phyloP scores from a whole-genome alignment of 2,888 invertebrate genomes.

The Petrolisthes cinctipes region DNA sequence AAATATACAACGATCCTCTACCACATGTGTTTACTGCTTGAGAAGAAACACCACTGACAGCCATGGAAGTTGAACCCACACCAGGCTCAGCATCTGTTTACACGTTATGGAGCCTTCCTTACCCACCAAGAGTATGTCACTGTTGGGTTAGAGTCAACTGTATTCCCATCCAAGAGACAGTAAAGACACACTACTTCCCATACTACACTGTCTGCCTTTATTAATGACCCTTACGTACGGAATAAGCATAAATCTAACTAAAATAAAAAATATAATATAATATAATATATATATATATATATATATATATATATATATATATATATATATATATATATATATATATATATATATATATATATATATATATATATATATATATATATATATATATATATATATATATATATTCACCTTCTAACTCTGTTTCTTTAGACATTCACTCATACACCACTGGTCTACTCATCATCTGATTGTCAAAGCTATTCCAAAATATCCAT shows the following conservation, averaged over 20 bases:
- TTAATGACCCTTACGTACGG: too few species aligned
- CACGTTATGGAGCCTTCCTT: too few species aligned
- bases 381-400: conserved; percentile 34
- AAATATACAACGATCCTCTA: too few species aligned
- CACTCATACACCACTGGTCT: not conserved
- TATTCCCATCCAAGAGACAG: too few species aligned
- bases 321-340: conserved; percentile 39
- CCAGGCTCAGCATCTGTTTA: too few species aligned
- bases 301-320: conserved; percentile 34
- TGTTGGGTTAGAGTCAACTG: too few species aligned
- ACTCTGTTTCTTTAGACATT: not conserved
- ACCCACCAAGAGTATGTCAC: too few species aligned
- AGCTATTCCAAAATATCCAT: conserved; percentile 31
- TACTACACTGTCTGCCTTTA: too few species aligned
- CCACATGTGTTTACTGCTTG: too few species aligned
- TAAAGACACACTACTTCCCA: too few species aligned
- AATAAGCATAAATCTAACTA: not conserved
- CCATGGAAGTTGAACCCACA: too few species aligned
- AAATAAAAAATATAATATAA: conserved; percentile 25
- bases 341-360: conserved; percentile 41
- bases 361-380: conserved; percentile 44
- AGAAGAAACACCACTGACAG: too few species aligned
- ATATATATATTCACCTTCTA: conserved; percentile 20
- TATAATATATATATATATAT: conserved; percentile 31
- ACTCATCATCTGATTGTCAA: conserved; percentile 43